These are phyloP conservation scores for Hesperia comma DNA, from an alignment of 2,888 invertebrate species.

Conservation along the genomic window DNA sequence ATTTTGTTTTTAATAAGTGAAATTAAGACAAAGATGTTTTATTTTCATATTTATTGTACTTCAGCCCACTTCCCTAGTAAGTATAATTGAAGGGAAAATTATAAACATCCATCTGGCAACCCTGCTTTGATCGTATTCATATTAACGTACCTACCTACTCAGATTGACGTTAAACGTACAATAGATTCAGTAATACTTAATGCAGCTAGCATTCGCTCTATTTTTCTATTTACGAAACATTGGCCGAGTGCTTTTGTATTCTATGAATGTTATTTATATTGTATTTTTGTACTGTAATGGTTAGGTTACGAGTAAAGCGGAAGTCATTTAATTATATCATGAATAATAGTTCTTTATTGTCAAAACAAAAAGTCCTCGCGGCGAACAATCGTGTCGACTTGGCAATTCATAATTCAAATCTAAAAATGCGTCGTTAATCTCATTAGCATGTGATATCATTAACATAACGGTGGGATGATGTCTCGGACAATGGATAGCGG, in stretches of 20 bases:
- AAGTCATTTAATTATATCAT: neutral
- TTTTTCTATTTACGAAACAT: neutral
- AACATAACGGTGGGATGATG: constrained; percentile 29
- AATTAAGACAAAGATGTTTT: no score
- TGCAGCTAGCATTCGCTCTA: neutral
- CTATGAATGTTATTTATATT: no score
- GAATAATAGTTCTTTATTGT: neutral
- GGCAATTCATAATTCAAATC: constrained; percentile 32
- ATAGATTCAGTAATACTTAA: no score
- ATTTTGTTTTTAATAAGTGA: no score
- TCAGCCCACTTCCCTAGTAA: no score
- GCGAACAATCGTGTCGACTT: constrained; percentile 21
- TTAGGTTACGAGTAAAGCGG: neutral
- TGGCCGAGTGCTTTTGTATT: no score
- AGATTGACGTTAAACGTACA: no score
- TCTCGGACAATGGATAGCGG: constrained; percentile 30
- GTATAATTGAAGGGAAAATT: no score
- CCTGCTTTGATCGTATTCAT: no score
- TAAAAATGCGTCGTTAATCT: constrained; percentile 27
- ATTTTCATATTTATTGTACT: no score
- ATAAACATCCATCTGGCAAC: no score
- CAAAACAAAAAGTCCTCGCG: constrained; percentile 17
- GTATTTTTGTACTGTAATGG: neutral
- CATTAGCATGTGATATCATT: constrained; percentile 33
- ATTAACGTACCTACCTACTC: no score